Base-by-base conservation (phyloP, 2,113 vertebrate genomes). In the Oncorhynchus clarkii region DNA sequence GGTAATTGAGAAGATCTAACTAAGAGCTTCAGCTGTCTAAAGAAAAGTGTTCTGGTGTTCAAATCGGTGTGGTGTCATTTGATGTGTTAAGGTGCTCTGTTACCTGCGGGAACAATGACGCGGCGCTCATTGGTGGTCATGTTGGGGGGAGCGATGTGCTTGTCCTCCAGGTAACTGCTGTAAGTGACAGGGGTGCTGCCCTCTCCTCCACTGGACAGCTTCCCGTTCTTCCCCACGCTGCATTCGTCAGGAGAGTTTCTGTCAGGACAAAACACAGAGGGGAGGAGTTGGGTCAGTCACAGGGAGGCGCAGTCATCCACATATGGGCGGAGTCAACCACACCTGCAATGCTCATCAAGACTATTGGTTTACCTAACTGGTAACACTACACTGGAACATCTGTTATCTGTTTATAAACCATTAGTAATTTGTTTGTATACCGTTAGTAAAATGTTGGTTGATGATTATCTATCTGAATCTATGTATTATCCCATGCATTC, bases 21-120 rank as follows among this genome's bases (percentile, higher is more conserved):
- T 60, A 22, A 62, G 59, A 22, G 59, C 54, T 62, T 24, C 54
- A 62, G 59, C 4, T 22, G 59, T 22, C 59, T 62, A 11, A 24
- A 62, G 59, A 62, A 62, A 22, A 16, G 7, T 60, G 2, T n/a
- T 62, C n/a, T 22, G 20, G 54, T 20, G 54, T 57, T 14, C 54
- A 57, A 7, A 14, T 14, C 5, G 7, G 2, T 62, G 8, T 62
- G 59, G n/a, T 62, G n/a, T 62, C 20, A 62, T n/a, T 20, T 39
- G 31, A 7, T n/a, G 67, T 39, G 59, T 2, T 62, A 22, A 11
- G 18, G 31, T 34, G 31, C n/a, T 7, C 16, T 68, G 67, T 93
- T 65, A 96, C 95, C 95, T 94, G 95, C 95, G 12, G 95, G 95
- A 39, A 96, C 95, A 67, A 96, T 96, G 75, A 96, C 95, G 80